Evolutionary conservation across 2,888 invertebrate species (phyloP), one percentile per base, ranked within the genome.

Genomic region (Athalia circularis): DNA sequence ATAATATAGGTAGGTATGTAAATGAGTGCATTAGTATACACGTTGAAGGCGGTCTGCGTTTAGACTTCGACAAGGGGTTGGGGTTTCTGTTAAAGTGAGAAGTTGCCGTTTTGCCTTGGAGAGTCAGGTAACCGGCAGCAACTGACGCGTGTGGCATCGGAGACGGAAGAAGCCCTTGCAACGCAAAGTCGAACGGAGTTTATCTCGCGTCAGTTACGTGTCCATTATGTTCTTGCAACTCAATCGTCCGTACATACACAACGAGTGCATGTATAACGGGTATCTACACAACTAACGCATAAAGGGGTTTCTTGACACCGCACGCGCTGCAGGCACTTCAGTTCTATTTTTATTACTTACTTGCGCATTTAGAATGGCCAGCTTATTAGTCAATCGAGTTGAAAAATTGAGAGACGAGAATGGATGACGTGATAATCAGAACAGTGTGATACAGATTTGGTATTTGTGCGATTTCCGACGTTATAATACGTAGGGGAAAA

Each of bases 221-320:
- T 75, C 64, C 64, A 75, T 75, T 75, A 75, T 52, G 50, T 62
- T 61, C 62, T 75, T 64, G 62, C 75, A 64, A 64, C 62, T 75
- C 52, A 75, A 75, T 75, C 52, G 64, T 62, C 29, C 75, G 62
- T 75, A 43, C 6, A 2, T 7, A 50, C 13, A 75, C 50, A 59
- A 45, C 52, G 72, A 15, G 47, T 72, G 52, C 57, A 47, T 50
- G 5, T 59, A 13, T 47, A n/a, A n/a, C 72, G 52, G 0, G 2
- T 29, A 29, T 29, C 29, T 29, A 29, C 2, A 29, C 2, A 29
- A 29, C 29, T 29, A 29, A 29, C 29, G 29, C 29, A 29, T 29
- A 29, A 29, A 29, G 29, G 72, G 72, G 72, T 72, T 72, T 72
- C 72, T 72, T 47, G 8, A 57, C 59, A 13, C 59, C 54, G 54